These are phyloP conservation scores for Poeciliopsis turneri DNA, from an alignment of 2,797 vertebrate species.

Conservation along the genomic window DNA sequence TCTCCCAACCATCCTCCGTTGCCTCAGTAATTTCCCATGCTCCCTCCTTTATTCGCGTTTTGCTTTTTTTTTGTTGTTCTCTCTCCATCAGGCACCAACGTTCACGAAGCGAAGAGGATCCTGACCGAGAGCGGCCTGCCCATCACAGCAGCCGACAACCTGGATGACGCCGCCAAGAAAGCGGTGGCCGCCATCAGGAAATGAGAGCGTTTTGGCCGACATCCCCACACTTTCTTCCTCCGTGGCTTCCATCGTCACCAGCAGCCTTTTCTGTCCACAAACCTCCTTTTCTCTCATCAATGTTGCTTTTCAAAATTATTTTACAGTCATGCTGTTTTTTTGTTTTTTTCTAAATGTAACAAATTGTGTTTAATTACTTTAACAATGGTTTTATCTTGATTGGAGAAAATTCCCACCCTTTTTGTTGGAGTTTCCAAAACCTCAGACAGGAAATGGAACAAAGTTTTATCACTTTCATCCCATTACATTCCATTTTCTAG, in stretches of 20 bases:
- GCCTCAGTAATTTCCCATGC: neutral
- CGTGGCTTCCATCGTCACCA: slow-evolving; percentile 4
- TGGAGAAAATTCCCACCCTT: slow-evolving; percentile 4
- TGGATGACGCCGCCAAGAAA: slow-evolving; percentile 97
- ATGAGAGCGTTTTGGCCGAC: slow-evolving; percentile 42
- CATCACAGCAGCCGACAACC: slow-evolving; percentile 88
- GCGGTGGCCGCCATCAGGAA: slow-evolving; percentile 91
- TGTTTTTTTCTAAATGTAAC: neutral
- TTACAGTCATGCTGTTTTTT: neutral
- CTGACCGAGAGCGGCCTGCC: slow-evolving; percentile 91
- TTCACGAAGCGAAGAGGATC: slow-evolving; percentile 91
- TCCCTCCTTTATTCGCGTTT: slow-evolving; percentile 7
- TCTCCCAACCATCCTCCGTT: no score
- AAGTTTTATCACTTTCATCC: slow-evolving; percentile 13
- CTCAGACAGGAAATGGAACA: slow-evolving; percentile 9
- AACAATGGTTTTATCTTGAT: slow-evolving; percentile 5
- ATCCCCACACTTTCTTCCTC: neutral
- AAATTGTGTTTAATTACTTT: slow-evolving; percentile 4
- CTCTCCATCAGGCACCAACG: slow-evolving; percentile 88
- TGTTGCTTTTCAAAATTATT: neutral
- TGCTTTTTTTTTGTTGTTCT: neutral
- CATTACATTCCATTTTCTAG: slow-evolving; percentile 52
- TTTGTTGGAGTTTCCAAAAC: neutral
- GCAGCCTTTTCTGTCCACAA: slow-evolving; percentile 30
- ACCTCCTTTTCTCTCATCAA: slow-evolving; percentile 5